phyloP scores from a whole-genome alignment of 1,140 invertebrate genomes.

The Procambarus clarkii region DNA sequence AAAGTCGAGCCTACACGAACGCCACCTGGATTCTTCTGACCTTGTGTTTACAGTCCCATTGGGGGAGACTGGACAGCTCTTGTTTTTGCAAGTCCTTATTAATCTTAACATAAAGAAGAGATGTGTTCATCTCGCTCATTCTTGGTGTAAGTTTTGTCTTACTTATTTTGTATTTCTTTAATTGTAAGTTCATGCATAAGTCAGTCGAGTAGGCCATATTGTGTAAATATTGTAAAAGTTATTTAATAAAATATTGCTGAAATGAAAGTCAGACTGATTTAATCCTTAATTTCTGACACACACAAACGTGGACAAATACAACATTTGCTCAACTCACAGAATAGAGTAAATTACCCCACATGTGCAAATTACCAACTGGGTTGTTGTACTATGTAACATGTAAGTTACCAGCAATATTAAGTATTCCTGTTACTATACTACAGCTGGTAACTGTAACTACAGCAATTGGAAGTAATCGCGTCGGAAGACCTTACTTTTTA shows the following conservation, averaged over 20 bases:
- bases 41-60: not conserved
- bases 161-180: slow-evolving; percentile 37
- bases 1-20: not conserved
- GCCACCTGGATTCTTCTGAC: not conserved
- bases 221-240: slow-evolving; percentile 65
- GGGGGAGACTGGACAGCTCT: not conserved
- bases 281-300: not conserved
- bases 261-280: not conserved
- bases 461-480: too few relatives aligned
- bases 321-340: too few relatives aligned
- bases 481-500: too few relatives aligned
- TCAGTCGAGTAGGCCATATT: slow-evolving; percentile 61
- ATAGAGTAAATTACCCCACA: too few relatives aligned
- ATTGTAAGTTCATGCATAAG: slow-evolving; percentile 53
- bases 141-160: slow-evolving; percentile 32
- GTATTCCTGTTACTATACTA: too few relatives aligned
- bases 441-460: too few relatives aligned
- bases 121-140: slow-evolving; percentile 16
- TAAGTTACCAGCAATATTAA: too few relatives aligned
- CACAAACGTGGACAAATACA: too few relatives aligned
- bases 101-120: slow-evolving; percentile 27
- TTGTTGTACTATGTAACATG: too few relatives aligned
- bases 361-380: too few relatives aligned
- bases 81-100: slow-evolving; percentile 16
- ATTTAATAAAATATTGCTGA: slow-evolving; percentile 61